Evolutionary conservation across 2,113 vertebrate genomes (phyloP).

Genomic region (Pedetes capensis): DNA sequence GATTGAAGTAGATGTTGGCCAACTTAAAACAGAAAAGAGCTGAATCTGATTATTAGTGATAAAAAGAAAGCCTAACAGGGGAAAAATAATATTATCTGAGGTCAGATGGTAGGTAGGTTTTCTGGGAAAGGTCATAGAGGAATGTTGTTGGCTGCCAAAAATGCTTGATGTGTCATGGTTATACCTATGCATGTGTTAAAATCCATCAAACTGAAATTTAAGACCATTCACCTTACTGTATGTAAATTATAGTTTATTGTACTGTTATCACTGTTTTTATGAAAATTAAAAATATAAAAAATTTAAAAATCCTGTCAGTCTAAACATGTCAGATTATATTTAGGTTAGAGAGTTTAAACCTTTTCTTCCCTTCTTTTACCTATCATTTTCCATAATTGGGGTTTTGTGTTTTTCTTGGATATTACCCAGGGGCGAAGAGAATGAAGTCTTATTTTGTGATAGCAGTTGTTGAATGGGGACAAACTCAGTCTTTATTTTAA

Average conservation of each 20-base stretch:
- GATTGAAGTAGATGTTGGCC: neutral
- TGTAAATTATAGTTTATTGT: constrained; percentile 33
- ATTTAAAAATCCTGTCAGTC: neutral
- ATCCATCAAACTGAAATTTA: constrained; percentile 17
- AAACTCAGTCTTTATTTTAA: constrained; percentile 19
- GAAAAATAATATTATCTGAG: neutral
- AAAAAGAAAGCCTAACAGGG: constrained; percentile 3
- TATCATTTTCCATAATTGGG: constrained; percentile 29
- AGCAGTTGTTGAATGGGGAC: constrained; percentile 47
- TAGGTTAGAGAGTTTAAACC: neutral
- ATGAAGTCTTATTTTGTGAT: neutral
- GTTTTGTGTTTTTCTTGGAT: constrained; percentile 46
- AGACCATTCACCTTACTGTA: neutral
- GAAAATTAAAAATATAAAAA: constrained; percentile 42
- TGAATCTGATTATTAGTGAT: constrained; percentile 13
- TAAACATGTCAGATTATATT: neutral
- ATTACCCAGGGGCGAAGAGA: neutral
- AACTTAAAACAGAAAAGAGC: neutral
- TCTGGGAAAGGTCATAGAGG: neutral
- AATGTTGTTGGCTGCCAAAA: constrained; percentile 1
- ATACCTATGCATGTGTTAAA: neutral
- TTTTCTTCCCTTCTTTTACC: neutral
- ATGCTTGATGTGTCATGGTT: neutral
- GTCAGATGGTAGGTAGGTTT: constrained; percentile 4
- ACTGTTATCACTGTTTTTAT: neutral